A percentile compares a stretch with the other conserved stretches of the same genome.
phyloP scores from a whole-genome alignment of 2,888 invertebrate species.

The Lucinisca nassula region DNA sequence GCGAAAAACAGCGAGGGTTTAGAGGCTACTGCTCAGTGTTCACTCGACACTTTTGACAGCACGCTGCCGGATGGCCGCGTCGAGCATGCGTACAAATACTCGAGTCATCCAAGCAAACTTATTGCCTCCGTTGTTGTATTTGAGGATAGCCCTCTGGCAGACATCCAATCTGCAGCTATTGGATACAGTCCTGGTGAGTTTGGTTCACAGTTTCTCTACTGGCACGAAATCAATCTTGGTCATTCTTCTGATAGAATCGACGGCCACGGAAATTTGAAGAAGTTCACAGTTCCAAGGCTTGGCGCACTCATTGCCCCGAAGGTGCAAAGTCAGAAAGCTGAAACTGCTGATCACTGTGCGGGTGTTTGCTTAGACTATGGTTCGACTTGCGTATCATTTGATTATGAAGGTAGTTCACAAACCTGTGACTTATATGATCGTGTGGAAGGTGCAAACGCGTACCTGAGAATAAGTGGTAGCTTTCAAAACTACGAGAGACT shows the following conservation, averaged over 20 bases:
- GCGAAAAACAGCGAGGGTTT: constrained; percentile 78
- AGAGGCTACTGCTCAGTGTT: constrained; percentile 68
- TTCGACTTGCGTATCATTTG: constrained; percentile 75
- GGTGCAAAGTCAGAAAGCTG: constrained; percentile 50
- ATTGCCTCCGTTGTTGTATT: constrained; percentile 73
- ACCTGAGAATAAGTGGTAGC: constrained; percentile 70
- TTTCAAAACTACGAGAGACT: constrained; percentile 77
- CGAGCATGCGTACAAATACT: constrained; percentile 72
- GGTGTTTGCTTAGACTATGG: constrained; percentile 65
- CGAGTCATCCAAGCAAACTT: constrained; percentile 76
- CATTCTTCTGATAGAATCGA: constrained; percentile 51
- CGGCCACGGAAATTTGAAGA: constrained; percentile 45
- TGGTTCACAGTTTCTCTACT: constrained; percentile 71
- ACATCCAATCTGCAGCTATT: constrained; percentile 64
- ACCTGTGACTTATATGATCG: constrained; percentile 75
- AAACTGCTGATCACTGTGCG: constrained; percentile 68
- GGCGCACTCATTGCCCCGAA: constrained; percentile 71
- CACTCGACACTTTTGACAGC: constrained; percentile 76
- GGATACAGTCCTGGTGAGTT: constrained; percentile 74
- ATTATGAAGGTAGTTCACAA: constrained; percentile 74
- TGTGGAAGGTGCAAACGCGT: constrained; percentile 71
- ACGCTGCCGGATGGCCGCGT: constrained; percentile 80
- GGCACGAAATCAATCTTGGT: constrained; percentile 61
- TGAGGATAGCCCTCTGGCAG: constrained; percentile 77
- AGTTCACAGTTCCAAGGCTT: constrained; percentile 69